Base-by-base conservation (phyloP, 2,113 vertebrate species). In the Siphamia tubifer region DNA sequence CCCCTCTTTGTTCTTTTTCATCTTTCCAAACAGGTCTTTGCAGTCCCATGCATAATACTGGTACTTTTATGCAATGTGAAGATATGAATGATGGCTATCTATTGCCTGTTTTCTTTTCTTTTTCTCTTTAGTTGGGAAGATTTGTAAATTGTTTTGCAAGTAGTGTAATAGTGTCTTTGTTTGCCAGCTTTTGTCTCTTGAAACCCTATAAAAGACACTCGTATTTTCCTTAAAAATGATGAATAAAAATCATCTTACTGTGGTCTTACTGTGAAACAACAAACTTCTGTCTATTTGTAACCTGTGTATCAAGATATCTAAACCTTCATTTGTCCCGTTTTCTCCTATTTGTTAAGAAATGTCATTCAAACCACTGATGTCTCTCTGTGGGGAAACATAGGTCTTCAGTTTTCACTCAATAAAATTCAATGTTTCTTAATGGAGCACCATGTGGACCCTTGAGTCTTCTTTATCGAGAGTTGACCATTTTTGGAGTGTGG, bases 401-500 rank as follows among this genome's bases (percentile, higher is more conserved):
- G 61, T 49, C 32, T 51, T 68, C 44, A 71, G 45, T 74, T 82
- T 66, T 74, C 54, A 58, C 65, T 82, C 58, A 90, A 90, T 91
- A 88, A 90, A 89, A 83, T 81, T 30, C 72, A 72, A 70, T 48
- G 31, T 61, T 85, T 81, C 67, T 69, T 84, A 83, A 83, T 34
- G 32, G 60, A 61, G 68, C 64, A 84, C 48, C 71, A 77, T 87
- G 62, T 73, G 74, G 67, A 85, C 44, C 81, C 73, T 62, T 17
- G 89, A 86, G 83, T 90, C 68, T 89, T 90, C 83, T 90, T 92
- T 87, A 45, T 11, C 57, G n/a, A 48, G 9, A 54, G 30, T 19
- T 62, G 49, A 15, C 3, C 20, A 4, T 58, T 67, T 61, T 67
- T 61, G 19, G 49, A n/a, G 38, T 74, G 30, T 62, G 32, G 20